Conservation (phyloP, 1,140 invertebrate genomes). For the Thaumetopoea pityocampa region DNA sequence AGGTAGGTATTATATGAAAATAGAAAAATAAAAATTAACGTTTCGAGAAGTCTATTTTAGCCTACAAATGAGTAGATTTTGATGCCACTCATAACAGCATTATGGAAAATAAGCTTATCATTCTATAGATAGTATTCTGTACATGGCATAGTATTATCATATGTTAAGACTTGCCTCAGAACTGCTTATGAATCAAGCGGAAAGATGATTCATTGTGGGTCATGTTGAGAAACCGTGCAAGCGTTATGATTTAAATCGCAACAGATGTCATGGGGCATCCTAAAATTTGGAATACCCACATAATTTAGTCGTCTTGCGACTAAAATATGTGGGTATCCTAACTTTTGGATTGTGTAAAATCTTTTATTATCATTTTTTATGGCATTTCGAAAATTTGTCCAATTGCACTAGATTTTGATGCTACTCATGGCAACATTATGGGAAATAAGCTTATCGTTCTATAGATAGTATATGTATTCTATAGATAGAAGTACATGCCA, state of each 20-base stretch:
- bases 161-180: constrained; percentile 16
- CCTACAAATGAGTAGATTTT: constrained; percentile 2
- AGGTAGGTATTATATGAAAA: too few relatives aligned
- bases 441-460: too few relatives aligned
- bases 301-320: constrained; percentile 31
- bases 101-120: constrained; percentile 17
- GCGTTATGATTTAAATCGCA: constrained; percentile 71
- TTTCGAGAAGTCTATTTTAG: constrained; percentile 3
- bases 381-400: too few relatives aligned
- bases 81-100: constrained; percentile 4
- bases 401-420: too few relatives aligned
- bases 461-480: too few relatives aligned
- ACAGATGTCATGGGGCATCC: constrained; percentile 56
- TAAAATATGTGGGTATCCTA: too few relatives aligned
- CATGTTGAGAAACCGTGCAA: constrained; percentile 56
- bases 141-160: constrained; percentile 10
- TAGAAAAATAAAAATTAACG: too few relatives aligned
- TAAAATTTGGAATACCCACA: constrained; percentile 61
- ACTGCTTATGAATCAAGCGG: constrained; percentile 67
- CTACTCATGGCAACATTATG: too few relatives aligned
- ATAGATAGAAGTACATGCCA: too few relatives aligned
- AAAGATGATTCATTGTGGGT: constrained; percentile 65
- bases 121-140: constrained; percentile 1
- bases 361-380: too few relatives aligned
- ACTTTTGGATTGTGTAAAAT: too few relatives aligned